Percentiles rank a stretch among this genome's conserved stretches.
These are phyloP conservation scores for Luperina testacea DNA, from an alignment of 2,888 invertebrate genomes.

Conservation along the genomic window DNA sequence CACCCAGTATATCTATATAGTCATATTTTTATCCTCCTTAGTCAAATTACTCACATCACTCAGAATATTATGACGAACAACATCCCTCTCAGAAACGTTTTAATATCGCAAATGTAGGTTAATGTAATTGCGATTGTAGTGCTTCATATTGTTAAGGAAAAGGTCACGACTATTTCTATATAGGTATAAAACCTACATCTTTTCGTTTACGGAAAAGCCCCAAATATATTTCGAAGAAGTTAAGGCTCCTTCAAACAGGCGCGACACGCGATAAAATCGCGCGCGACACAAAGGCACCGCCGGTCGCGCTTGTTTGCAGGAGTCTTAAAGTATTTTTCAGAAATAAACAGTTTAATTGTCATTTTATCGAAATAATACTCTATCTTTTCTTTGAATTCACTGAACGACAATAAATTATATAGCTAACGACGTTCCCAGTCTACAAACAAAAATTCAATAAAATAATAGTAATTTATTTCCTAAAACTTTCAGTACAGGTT, in stretches of 20 bases:
- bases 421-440: neutral
- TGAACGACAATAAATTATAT: neutral
- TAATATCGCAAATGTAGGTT: constrained; percentile 57
- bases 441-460: neutral
- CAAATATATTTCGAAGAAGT: neutral
- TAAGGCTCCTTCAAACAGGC: too few relatives aligned
- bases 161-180: constrained; percentile 20
- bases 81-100: constrained; percentile 44
- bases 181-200: neutral
- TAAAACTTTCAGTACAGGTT: too few relatives aligned
- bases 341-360: neutral
- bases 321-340: neutral
- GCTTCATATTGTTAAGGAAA: constrained; percentile 36
- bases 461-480: neutral
- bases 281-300: too few relatives aligned
- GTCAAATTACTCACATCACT: neutral
- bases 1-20: neutral
- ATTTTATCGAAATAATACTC: neutral
- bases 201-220: constrained; percentile 3
- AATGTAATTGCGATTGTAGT: constrained; percentile 54
- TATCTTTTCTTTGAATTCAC: neutral
- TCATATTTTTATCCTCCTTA: neutral
- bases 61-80: constrained; percentile 24
- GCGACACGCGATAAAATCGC: too few relatives aligned
- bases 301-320: too few relatives aligned